Conservation (phyloP, 2,888 invertebrate genomes). For the Seladonia tumulorum region DNA sequence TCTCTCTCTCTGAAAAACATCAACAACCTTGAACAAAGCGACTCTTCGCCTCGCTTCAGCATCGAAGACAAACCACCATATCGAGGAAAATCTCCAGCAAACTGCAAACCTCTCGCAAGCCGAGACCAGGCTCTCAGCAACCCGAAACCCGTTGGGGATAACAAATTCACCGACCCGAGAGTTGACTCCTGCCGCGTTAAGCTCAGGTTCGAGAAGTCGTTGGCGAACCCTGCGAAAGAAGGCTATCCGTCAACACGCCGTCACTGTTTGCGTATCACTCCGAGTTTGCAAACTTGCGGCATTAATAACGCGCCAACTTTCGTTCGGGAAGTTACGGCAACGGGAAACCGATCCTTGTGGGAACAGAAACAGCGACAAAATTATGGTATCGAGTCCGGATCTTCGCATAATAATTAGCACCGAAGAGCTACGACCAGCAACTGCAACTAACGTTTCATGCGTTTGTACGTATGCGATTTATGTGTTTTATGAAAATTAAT, state of each 20-base stretch:
- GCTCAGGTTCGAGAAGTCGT: not conserved
- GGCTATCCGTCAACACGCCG: not conserved
- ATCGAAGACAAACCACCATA: not conserved
- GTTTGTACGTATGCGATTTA: too few species aligned
- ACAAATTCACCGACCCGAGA: slow-evolving; percentile 4
- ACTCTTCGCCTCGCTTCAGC: too few species aligned
- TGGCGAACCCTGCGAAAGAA: not conserved
- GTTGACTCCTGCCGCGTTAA: not conserved
- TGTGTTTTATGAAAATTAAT: too few species aligned
- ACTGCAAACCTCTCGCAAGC: not conserved
- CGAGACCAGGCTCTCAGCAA: not conserved
- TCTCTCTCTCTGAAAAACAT: too few species aligned
- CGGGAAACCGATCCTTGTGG: not conserved
- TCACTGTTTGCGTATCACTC: slow-evolving; percentile 21
- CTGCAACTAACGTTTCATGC: not conserved
- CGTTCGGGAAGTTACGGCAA: slow-evolving; percentile 8
- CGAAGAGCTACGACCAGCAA: too few species aligned
- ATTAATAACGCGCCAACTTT: slow-evolving; percentile 42
- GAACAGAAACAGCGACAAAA: not conserved
- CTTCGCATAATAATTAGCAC: too few species aligned
- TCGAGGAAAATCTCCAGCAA: not conserved
- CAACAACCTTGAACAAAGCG: too few species aligned
- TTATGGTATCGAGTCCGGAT: not conserved
- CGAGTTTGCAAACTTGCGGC: slow-evolving; percentile 19
- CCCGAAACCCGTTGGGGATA: not conserved